Percentiles rank a stretch among this genome's conserved stretches.
phyloP scores from a whole-genome alignment of 2,797 vertebrate genomes.

The Apogon talboti region DNA sequence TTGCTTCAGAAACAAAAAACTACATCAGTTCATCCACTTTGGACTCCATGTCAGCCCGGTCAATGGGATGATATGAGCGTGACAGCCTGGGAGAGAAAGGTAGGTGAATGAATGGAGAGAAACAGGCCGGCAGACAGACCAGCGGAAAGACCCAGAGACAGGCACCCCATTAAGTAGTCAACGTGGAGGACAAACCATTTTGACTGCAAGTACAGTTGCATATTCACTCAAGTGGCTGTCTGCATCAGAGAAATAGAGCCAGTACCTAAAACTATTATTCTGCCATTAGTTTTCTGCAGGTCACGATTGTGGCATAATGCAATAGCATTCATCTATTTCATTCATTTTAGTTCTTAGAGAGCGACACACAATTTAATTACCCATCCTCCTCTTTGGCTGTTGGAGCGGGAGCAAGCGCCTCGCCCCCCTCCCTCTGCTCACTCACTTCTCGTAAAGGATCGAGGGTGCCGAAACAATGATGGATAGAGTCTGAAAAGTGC shows the following conservation, averaged over 20 bases:
- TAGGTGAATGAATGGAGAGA: constrained; percentile 32
- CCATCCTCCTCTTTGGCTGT: constrained; percentile 79
- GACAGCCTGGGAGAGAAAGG: constrained; percentile 51
- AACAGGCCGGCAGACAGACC: constrained; percentile 28
- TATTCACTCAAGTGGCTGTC: constrained; percentile 81
- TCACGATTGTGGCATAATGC: constrained; percentile 83
- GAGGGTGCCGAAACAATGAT: constrained; percentile 86
- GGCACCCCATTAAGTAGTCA: constrained; percentile 59
- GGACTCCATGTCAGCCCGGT: constrained; percentile 50
- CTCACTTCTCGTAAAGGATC: constrained; percentile 84
- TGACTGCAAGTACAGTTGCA: constrained; percentile 69
- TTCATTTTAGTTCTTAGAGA: constrained; percentile 84
- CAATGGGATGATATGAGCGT: constrained; percentile 43
- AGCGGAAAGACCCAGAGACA: constrained; percentile 38
- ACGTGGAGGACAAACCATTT: constrained; percentile 72
- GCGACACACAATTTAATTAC: constrained; percentile 85
- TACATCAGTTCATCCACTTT: constrained; percentile 56
- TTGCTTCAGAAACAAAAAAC: constrained; percentile 68
- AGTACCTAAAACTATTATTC: constrained; percentile 83
- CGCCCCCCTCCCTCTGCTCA: constrained; percentile 67
- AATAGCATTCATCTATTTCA: constrained; percentile 84
- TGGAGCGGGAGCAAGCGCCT: constrained; percentile 73
- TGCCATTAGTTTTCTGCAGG: constrained; percentile 83
- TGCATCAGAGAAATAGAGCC: constrained; percentile 75
- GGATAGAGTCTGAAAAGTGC: constrained; percentile 88